Conservation (phyloP, 2,113 vertebrate species). For the Rhegmatorhina hoffmannsi region DNA sequence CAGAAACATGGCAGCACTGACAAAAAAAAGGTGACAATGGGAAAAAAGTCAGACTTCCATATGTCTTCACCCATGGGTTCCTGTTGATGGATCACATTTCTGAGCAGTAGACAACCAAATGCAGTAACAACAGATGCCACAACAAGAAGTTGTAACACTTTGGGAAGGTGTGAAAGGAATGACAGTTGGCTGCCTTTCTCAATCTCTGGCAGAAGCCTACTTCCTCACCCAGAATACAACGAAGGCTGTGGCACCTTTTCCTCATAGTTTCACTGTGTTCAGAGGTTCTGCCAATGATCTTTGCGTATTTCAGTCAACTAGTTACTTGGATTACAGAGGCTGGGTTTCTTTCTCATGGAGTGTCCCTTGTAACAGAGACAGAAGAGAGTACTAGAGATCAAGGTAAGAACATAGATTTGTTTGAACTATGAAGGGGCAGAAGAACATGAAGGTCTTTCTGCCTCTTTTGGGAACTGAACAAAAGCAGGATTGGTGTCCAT, state of each 20-base stretch:
- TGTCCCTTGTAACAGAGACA: background rate
- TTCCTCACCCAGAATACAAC: background rate
- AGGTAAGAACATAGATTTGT: background rate
- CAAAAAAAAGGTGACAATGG: background rate
- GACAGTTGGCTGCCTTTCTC: slow-evolving; percentile 27
- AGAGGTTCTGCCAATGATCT: background rate
- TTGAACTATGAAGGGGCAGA: background rate
- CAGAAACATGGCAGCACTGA: background rate
- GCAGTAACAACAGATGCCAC: slow-evolving; percentile 29
- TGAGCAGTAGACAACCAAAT: background rate
- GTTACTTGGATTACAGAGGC: background rate
- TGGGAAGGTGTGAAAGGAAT: slow-evolving; percentile 23
- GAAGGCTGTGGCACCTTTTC: background rate
- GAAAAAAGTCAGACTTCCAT: background rate
- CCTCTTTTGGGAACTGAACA: background rate
- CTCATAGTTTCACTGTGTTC: background rate
- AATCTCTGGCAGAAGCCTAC: background rate
- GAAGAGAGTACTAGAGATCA: background rate
- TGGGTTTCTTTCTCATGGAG: background rate
- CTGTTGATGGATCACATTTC: background rate
- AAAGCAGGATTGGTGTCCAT: background rate
- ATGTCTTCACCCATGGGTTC: background rate
- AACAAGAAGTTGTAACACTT: slow-evolving; percentile 27
- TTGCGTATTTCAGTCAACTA: background rate
- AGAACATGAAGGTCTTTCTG: background rate